Evolutionary conservation across 2,888 invertebrate species (phyloP), one percentile per base, ranked within the genome.

Genomic region (Volucella inflata): DNA sequence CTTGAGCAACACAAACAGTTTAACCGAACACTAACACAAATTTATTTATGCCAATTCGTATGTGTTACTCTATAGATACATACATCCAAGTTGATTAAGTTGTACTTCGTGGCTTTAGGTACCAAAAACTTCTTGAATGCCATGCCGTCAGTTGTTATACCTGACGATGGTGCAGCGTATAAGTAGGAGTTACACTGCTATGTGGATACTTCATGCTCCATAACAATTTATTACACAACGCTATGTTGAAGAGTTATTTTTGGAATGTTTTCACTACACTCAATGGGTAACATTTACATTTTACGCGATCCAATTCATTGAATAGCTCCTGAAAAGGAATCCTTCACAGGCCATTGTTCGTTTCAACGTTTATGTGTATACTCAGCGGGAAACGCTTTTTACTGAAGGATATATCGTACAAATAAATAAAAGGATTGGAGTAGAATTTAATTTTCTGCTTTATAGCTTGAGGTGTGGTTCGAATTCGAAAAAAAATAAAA

Each of bases 221-320:
- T 85, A 72, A 82, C 74, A 74, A 87, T 87, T 87, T 87, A 82
- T 77, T 87, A 78, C 78, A 82, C 51, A 70, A 74, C 70, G 77
- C 30, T 6, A 30, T 30, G 30, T 30, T 30, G 6, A 30, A 30
- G 75, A 78, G 82, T 82, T 82, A 87, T 87, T 87, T 87, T 78
- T 44, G 87, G 85, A 85, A 87, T 82, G 30, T 87, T 87, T 87
- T 87, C 75, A 82, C 82, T 87, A 78, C 82, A 82, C 87, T 65
- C 53, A 87, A 81, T 81, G 87, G 70, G 87, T 77, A 70, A 82
- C 87, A 87, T 82, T 87, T 82, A 82, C 87, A 87, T 87, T 85
- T 81, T 76, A 85, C 71, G 76, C 53, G 77, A 85, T 81, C 81
- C 85, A 81, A 77, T 75, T 77, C 81, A 81, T 81, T 85, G 81